phyloP scores from a whole-genome alignment of 2,113 vertebrate genomes.

The Ctenomys sociabilis region DNA sequence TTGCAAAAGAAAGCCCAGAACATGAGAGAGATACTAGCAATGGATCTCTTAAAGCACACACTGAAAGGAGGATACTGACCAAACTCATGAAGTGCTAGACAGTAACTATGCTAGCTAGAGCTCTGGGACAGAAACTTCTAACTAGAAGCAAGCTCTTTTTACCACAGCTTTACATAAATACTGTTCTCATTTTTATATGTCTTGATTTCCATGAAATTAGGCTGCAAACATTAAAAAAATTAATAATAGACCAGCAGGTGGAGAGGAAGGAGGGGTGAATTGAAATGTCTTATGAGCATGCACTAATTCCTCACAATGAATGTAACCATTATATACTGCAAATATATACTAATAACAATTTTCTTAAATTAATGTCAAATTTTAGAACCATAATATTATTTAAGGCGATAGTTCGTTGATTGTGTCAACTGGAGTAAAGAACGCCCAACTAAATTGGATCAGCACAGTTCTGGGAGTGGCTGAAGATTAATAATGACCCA shows the following conservation, averaged over 20 bases:
- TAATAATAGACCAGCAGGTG: neutral
- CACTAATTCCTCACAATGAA: neutral
- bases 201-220: neutral
- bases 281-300: neutral
- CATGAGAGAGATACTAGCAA: neutral
- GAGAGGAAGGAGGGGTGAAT: neutral
- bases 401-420: neutral
- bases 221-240: neutral
- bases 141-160: neutral
- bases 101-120: neutral
- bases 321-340: neutral
- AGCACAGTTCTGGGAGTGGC: neutral
- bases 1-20: constrained; percentile 22
- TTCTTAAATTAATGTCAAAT: neutral
- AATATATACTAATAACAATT: neutral
- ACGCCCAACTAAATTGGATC: neutral
- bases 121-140: neutral
- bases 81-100: neutral
- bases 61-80: neutral
- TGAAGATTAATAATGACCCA: neutral
- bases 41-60: neutral
- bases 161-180: neutral
- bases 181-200: neutral
- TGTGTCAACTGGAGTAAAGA: neutral
- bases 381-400: neutral